These are phyloP conservation scores for Euplagia quadripunctaria DNA, from an alignment of 2,888 invertebrate species.

Conservation along the genomic window DNA sequence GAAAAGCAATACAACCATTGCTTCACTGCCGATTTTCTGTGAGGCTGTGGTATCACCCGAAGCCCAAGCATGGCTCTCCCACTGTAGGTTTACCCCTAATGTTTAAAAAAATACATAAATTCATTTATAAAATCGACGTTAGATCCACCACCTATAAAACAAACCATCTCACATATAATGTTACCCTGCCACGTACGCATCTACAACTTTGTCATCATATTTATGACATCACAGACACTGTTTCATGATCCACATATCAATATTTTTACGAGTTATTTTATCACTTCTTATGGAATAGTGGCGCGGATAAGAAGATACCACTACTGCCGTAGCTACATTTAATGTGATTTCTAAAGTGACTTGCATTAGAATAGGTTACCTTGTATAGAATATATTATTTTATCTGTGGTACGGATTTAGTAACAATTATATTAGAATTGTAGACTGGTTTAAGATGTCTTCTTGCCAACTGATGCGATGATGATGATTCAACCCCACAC, in stretches of 20 bases:
- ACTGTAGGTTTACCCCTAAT: no score
- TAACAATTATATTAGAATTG: no score
- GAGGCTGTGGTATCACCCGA: no score
- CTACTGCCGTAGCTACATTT: neutral
- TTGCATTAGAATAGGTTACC: neutral
- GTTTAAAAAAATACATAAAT: no score
- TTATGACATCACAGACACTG: slow-evolving; percentile 10
- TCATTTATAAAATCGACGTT: neutral
- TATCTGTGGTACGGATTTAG: neutral
- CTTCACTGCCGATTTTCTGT: no score
- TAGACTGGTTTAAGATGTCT: no score
- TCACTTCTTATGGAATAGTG: slow-evolving; percentile 12
- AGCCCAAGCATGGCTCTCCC: no score
- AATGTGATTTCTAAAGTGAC: neutral
- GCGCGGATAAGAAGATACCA: neutral
- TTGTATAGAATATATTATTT: neutral
- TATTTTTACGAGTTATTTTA: slow-evolving; percentile 20
- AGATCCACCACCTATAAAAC: neutral
- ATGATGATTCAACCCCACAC: no score
- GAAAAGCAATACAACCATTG: no score
- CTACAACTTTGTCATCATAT: neutral
- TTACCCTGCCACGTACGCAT: slow-evolving; percentile 1
- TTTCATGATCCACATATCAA: slow-evolving; percentile 14
- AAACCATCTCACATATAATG: slow-evolving; percentile 4
- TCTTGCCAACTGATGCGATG: no score